Conservation (phyloP, 30 jellyfish, hydroid and myxozoan genomes). For the Catostylus mosaicus region DNA sequence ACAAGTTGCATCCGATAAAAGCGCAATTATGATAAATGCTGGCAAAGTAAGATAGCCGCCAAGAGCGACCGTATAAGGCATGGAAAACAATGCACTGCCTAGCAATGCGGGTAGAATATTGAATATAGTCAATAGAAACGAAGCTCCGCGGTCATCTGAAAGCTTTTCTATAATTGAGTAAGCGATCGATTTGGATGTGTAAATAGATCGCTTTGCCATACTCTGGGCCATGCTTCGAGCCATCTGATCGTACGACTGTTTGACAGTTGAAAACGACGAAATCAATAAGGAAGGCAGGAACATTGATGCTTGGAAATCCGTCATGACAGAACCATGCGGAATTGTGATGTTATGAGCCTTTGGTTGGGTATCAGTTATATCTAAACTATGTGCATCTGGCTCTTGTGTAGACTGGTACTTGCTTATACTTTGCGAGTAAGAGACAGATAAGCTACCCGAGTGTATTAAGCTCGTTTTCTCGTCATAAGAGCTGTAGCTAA, state of each 20-base stretch:
- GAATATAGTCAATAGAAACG: slow-evolving; percentile 62
- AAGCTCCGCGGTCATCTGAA: slow-evolving; percentile 85
- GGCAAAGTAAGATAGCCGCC: slow-evolving; percentile 70
- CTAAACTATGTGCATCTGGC: slow-evolving; percentile 5
- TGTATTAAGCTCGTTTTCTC: slow-evolving; percentile 48
- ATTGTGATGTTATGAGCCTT: not conserved
- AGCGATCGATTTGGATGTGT: slow-evolving; percentile 39
- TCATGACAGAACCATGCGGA: slow-evolving; percentile 15
- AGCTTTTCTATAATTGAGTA: slow-evolving; percentile 55
- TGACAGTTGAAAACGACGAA: slow-evolving; percentile 45
- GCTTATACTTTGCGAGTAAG: slow-evolving; percentile 33
- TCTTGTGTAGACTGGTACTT: slow-evolving; percentile 44
- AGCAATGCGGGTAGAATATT: slow-evolving; percentile 61
- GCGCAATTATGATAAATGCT: slow-evolving; percentile 34
- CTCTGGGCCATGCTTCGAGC: slow-evolving; percentile 57
- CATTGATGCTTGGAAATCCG: slow-evolving; percentile 76
- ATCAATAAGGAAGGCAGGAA: slow-evolving; percentile 62
- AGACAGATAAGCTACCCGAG: slow-evolving; percentile 42
- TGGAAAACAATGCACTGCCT: slow-evolving; percentile 68
- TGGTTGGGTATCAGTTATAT: not conserved
- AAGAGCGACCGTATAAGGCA: slow-evolving; percentile 60
- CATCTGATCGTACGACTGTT: slow-evolving; percentile 48
- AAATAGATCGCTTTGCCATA: slow-evolving; percentile 28
- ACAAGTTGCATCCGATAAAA: slow-evolving; percentile 57
- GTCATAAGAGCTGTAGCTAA: slow-evolving; percentile 10